These are phyloP conservation scores for Zaprionus africanus DNA, from an alignment of 1,140 invertebrate species.

Conservation along the genomic window DNA sequence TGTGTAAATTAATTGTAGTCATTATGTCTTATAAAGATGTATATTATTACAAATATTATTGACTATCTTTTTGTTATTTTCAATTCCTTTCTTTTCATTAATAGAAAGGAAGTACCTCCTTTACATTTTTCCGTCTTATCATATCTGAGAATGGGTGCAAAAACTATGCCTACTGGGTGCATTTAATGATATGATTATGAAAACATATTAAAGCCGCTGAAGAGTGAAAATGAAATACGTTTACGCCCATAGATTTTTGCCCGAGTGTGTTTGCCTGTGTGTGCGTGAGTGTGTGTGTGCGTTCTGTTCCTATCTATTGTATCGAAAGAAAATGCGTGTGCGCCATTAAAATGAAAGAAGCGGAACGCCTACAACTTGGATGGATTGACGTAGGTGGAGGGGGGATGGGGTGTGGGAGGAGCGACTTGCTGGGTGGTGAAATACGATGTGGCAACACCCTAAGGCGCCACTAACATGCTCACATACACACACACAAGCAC, in stretches of 20 bases:
- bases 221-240: slow-evolving; percentile 65
- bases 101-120: no score
- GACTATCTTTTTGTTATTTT: no score
- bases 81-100: no score
- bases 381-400: slow-evolving; percentile 24
- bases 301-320: slow-evolving; percentile 57
- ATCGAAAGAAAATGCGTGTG: slow-evolving; percentile 80
- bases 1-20: no score
- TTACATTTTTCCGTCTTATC: background rate
- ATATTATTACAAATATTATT: no score
- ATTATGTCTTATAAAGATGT: no score
- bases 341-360: slow-evolving; percentile 81
- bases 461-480: slow-evolving; percentile 65
- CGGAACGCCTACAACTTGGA: slow-evolving; percentile 73
- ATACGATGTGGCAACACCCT: slow-evolving; percentile 83
- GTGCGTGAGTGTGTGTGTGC: slow-evolving; percentile 1
- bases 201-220: slow-evolving; percentile 62
- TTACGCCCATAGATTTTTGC: slow-evolving; percentile 28
- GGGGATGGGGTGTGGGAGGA: slow-evolving; percentile 33
- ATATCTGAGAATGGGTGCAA: slow-evolving; percentile 5
- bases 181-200: slow-evolving; percentile 80
- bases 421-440: slow-evolving; percentile 61
- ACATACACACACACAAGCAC: slow-evolving; percentile 36
- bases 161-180: slow-evolving; percentile 62
- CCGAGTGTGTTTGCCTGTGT: slow-evolving; percentile 22